Conservation (phyloP, 2,113 vertebrate species). For the Callorhinus ursinus region DNA sequence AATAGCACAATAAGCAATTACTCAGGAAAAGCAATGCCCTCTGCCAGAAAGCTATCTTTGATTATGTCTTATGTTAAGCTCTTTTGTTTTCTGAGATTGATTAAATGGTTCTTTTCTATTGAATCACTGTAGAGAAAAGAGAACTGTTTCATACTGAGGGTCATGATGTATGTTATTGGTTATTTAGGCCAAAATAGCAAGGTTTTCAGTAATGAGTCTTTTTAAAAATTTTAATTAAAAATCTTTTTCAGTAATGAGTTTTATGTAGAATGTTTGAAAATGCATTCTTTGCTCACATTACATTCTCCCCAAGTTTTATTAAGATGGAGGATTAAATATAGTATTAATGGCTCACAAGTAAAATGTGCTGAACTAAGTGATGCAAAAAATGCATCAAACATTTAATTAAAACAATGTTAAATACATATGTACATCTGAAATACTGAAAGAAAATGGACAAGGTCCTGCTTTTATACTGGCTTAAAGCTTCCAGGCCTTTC, state of each 20-base stretch:
- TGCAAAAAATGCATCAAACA: slow-evolving; percentile 63
- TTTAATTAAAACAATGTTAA: slow-evolving; percentile 68
- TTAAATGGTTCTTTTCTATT: slow-evolving; percentile 79
- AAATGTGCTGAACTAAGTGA: slow-evolving; percentile 56
- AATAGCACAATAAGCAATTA: slow-evolving; percentile 78
- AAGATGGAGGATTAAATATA: slow-evolving; percentile 55
- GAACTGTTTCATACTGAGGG: slow-evolving; percentile 47
- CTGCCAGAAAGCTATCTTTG: slow-evolving; percentile 69
- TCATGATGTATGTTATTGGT: neutral
- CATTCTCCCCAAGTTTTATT: slow-evolving; percentile 71
- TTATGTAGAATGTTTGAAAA: slow-evolving; percentile 64
- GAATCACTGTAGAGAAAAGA: slow-evolving; percentile 77
- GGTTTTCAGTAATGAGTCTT: slow-evolving; percentile 17
- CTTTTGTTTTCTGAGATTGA: slow-evolving; percentile 77
- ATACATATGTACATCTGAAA: slow-evolving; percentile 53
- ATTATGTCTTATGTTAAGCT: slow-evolving; percentile 74
- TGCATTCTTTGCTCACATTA: slow-evolving; percentile 58
- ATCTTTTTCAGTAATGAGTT: neutral
- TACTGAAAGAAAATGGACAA: slow-evolving; percentile 66
- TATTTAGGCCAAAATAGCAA: neutral
- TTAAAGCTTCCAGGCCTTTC: slow-evolving; percentile 46
- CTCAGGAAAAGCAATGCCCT: slow-evolving; percentile 67
- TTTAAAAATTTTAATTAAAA: neutral
- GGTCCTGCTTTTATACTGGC: slow-evolving; percentile 66
- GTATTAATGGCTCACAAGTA: slow-evolving; percentile 55